These are phyloP conservation scores for Drosophila rubida DNA, from an alignment of 2,888 invertebrate species.

Conservation along the genomic window DNA sequence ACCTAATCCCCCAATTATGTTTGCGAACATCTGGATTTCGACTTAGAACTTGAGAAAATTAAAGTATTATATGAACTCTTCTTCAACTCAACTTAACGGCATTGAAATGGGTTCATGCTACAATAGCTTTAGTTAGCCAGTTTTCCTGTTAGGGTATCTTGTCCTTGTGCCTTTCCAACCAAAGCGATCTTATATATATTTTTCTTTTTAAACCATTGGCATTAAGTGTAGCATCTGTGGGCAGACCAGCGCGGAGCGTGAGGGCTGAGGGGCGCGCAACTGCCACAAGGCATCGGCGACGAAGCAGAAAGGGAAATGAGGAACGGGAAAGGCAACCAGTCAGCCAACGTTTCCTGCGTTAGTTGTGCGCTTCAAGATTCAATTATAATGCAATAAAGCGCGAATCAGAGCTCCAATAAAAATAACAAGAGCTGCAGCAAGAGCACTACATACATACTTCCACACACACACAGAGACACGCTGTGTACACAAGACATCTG, in stretches of 20 bases:
- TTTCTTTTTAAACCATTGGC: slow-evolving; percentile 71
- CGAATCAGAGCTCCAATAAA: slow-evolving; percentile 81
- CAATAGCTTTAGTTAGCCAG: too few species aligned
- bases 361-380: slow-evolving; percentile 82
- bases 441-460: slow-evolving; percentile 10
- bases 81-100: too few species aligned
- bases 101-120: too few species aligned
- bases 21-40: too few species aligned
- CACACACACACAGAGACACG: slow-evolving; percentile 37
- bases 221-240: slow-evolving; percentile 77
- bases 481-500: slow-evolving; percentile 51
- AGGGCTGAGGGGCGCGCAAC: slow-evolving; percentile 42
- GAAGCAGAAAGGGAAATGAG: slow-evolving; percentile 14
- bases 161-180: neutral
- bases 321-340: slow-evolving; percentile 47
- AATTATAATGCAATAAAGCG: slow-evolving; percentile 84
- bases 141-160: neutral
- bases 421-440: slow-evolving; percentile 66
- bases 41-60: too few species aligned
- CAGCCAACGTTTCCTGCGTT: slow-evolving; percentile 80
- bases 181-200: neutral
- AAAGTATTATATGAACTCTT: too few species aligned
- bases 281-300: slow-evolving; percentile 50
- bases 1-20: too few species aligned
- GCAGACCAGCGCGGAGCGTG: slow-evolving; percentile 9